A percentile compares a stretch with the other conserved stretches of the same genome.
Conservation (phyloP, 2,888 invertebrate genomes). For the Meganola albula region DNA sequence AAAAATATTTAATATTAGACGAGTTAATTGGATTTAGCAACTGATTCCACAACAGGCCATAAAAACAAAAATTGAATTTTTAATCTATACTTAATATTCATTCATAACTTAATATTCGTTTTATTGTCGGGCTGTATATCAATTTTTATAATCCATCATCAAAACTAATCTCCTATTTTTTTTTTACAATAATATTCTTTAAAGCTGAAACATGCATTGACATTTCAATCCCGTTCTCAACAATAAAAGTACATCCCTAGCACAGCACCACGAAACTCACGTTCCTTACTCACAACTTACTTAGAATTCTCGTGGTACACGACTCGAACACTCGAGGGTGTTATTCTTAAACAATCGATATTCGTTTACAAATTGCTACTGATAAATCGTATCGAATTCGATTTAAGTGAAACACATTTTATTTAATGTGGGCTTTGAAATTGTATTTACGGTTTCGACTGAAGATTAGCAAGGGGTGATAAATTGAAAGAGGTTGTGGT, state of each 20-base stretch:
- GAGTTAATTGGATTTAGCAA: too few species aligned
- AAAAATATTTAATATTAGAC: too few species aligned
- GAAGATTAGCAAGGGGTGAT: slow-evolving; percentile 3
- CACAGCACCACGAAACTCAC: slow-evolving; percentile 8
- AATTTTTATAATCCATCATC: too few species aligned
- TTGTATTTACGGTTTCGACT: slow-evolving; percentile 9
- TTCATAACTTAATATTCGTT: too few species aligned
- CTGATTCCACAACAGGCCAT: too few species aligned
- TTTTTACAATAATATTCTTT: too few species aligned
- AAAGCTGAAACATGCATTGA: too few species aligned
- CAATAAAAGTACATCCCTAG: slow-evolving; percentile 19
- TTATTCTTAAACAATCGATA: slow-evolving; percentile 28
- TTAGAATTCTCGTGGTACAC: slow-evolving; percentile 34
- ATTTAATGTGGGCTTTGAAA: slow-evolving; percentile 17
- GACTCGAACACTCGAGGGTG: slow-evolving; percentile 20
- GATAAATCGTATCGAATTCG: slow-evolving; percentile 26
- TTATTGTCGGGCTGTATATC: too few species aligned
- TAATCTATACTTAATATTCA: too few species aligned
- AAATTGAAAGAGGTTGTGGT: slow-evolving; percentile 12
- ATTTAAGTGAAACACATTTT: slow-evolving; percentile 23
- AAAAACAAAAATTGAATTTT: too few species aligned
- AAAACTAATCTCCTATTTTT: too few species aligned
- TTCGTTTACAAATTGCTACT: slow-evolving; percentile 26
- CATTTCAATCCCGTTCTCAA: too few species aligned
- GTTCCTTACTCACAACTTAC: slow-evolving; percentile 34